Percentiles rank a stretch among this genome's conserved stretches.
These are phyloP conservation scores for Elegia similella DNA, from an alignment of 2,888 invertebrate species.

Conservation along the genomic window DNA sequence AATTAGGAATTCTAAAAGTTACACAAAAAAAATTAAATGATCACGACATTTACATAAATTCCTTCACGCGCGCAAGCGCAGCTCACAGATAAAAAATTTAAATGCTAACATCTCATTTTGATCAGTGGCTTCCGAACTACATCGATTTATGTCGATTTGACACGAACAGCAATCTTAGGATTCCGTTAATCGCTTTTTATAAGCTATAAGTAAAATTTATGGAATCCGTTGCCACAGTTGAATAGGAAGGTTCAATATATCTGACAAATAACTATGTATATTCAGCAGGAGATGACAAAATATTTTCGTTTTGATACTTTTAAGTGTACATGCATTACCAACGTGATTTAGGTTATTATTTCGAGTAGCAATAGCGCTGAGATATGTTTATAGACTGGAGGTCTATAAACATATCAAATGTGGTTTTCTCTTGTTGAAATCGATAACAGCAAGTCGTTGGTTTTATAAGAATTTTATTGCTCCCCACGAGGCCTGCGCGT, in stretches of 20 bases:
- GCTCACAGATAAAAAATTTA: conserved; percentile 27
- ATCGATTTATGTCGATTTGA: conserved; percentile 42
- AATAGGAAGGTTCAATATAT: background rate
- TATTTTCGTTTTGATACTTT: background rate
- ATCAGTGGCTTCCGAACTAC: conserved; percentile 49
- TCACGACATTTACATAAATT: conserved; percentile 47
- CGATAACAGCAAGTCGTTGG: no score
- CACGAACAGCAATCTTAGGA: conserved; percentile 32
- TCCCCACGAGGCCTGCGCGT: no score
- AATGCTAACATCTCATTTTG: conserved; percentile 36
- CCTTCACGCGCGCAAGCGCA: conserved; percentile 37
- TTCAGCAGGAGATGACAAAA: background rate
- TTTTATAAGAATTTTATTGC: no score
- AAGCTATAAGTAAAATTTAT: conserved; percentile 19
- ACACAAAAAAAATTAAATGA: conserved; percentile 26
- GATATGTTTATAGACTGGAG: background rate
- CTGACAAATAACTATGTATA: conserved; percentile 1
- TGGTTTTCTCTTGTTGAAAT: background rate
- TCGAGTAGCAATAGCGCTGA: background rate
- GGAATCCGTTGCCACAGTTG: conserved; percentile 2
- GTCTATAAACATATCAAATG: no score
- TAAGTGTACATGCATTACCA: background rate
- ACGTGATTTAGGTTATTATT: conserved; percentile 2
- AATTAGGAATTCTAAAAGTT: conserved; percentile 27
- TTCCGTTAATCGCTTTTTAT: conserved; percentile 36